Evolutionary conservation across 2,797 vertebrate species (phyloP), one percentile per base, ranked within the genome.

Genomic region (Australoheros facetus): DNA sequence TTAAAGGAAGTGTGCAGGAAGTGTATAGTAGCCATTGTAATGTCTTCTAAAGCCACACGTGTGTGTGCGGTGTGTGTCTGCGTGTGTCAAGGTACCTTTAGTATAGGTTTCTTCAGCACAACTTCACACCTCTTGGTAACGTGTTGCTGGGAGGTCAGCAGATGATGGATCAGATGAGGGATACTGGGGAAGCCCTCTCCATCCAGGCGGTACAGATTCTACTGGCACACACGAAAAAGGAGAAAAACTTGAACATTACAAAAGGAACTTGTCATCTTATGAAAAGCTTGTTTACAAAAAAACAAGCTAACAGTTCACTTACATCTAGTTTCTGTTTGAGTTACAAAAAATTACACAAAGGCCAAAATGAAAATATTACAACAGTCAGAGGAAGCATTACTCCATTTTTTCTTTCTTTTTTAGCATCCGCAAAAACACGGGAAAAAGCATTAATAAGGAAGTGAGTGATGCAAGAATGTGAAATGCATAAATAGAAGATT

Each of bases 131-230:
- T 98, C 88, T 95, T 97, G 64, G 97, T 99, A 89, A 99, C 85
- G 17, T 94, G 92, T 91, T 96, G 96, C 75, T 87, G 91, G 73
- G 94, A 95, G 58, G 88, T 94, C 48, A 96, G 82, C 21, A 98
- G 94, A 73, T 98, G 93, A 85, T 97, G 92, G 4, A 99, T 81
- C 69, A 99, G 96, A 89, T 96, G 91, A 0, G 98, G 97, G 73
- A 99, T 89, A 30, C 94, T 97, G 79, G 88, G 80, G 81, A 98
- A 99, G 28, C 96, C 83, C 0, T 98, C 97, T 5, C 97, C 97
- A 83, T 99, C 98, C 87, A 99, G 93, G 32, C 97, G 97, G 90
- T 97, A 99, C 88, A 96, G 62, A 89, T 96, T 96, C 98, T 98
- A 80, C 79, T 89, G 86, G 82, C 90, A 84, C 79, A 83, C 34